These are phyloP conservation scores for Helicoverpa zea DNA, from an alignment of 1,140 invertebrate species.

Conservation along the genomic window DNA sequence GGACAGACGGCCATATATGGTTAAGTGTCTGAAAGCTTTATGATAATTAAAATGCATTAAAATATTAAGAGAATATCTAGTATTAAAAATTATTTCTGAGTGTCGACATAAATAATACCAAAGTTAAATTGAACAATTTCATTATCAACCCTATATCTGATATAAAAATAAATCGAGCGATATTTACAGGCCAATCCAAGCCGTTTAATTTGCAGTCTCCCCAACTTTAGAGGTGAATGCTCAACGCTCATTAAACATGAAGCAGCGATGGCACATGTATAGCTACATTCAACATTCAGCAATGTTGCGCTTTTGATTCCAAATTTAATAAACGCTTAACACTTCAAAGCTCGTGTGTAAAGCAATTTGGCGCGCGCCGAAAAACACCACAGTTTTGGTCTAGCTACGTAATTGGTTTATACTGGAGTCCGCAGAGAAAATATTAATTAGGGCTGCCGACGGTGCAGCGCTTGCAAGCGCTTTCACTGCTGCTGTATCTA, in stretches of 20 bases:
- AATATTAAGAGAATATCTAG: too few species aligned
- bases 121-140: not conserved
- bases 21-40: too few species aligned
- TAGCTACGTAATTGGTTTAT: constrained; percentile 79
- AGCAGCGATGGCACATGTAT: constrained; percentile 24
- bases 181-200: not conserved
- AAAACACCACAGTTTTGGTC: constrained; percentile 81
- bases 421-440: constrained; percentile 72
- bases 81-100: too few species aligned
- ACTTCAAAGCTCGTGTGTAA: constrained; percentile 81
- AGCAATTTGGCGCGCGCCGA: constrained; percentile 80
- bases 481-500: constrained; percentile 55
- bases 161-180: constrained; percentile 14
- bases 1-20: too few species aligned
- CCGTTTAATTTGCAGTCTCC: constrained; percentile 22
- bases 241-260: constrained; percentile 38
- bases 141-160: not conserved
- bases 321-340: constrained; percentile 85
- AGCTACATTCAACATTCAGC: constrained; percentile 47
- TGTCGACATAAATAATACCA: not conserved
- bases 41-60: too few species aligned
- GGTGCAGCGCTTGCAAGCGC: constrained; percentile 73
- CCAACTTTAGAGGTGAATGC: constrained; percentile 22
- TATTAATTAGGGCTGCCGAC: constrained; percentile 80
- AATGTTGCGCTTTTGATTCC: constrained; percentile 73